Evolutionary conservation across 1,140 invertebrate genomes (phyloP).

Genomic region (Diorhabda carinulata): DNA sequence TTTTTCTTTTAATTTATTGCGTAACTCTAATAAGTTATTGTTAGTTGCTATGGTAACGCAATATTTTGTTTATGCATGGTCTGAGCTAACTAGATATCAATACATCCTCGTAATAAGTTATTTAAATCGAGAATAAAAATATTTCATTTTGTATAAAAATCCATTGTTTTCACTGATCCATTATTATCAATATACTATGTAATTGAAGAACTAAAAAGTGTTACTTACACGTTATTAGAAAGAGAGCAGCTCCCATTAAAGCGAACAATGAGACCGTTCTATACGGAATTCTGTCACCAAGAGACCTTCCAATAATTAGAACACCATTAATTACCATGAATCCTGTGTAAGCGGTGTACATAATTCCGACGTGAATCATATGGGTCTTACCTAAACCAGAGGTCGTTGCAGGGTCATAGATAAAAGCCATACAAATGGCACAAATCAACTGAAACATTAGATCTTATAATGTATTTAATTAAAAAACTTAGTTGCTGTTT

Average conservation of each 20-base stretch:
- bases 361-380: slow-evolving; percentile 54
- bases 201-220: not conserved
- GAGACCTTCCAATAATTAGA: slow-evolving; percentile 55
- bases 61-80: too few relatives aligned
- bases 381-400: slow-evolving; percentile 46
- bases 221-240: slow-evolving; percentile 46
- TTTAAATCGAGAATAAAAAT: too few relatives aligned
- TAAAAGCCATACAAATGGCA: slow-evolving; percentile 50
- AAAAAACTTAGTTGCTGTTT: not conserved
- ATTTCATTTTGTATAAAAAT: too few relatives aligned
- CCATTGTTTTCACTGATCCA: too few relatives aligned
- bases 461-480: slow-evolving; percentile 2
- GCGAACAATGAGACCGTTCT: slow-evolving; percentile 61
- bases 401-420: slow-evolving; percentile 52
- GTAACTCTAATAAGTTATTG: too few relatives aligned
- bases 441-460: slow-evolving; percentile 31
- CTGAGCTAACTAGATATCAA: too few relatives aligned
- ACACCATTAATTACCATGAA: slow-evolving; percentile 63
- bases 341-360: slow-evolving; percentile 55
- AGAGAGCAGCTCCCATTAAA: slow-evolving; percentile 57
- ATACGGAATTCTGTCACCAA: slow-evolving; percentile 64
- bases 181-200: too few relatives aligned
- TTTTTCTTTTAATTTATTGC: too few relatives aligned
- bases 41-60: too few relatives aligned
- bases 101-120: too few relatives aligned